Evolutionary conservation across 2,797 vertebrate genomes (phyloP).

Genomic region (Acipenser transmontanus): DNA sequence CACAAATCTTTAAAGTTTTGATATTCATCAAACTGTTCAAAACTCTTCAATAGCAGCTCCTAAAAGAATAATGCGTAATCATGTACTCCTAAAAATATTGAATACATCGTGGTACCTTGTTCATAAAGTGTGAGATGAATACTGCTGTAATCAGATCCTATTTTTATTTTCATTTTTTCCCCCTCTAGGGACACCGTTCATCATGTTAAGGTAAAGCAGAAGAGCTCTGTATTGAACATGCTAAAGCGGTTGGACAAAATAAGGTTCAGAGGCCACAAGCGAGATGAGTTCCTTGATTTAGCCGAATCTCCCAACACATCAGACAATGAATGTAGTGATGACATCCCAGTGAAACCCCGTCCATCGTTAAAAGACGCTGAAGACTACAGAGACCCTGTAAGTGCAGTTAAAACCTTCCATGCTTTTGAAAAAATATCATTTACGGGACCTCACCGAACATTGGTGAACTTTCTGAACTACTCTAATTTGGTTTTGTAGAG

Average conservation of each 20-base stretch:
- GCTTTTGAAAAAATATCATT: background rate
- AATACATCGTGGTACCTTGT: too few relatives aligned
- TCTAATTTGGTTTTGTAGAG: too few relatives aligned
- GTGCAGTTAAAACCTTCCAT: slow-evolving; percentile 38
- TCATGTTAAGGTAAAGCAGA: slow-evolving; percentile 95
- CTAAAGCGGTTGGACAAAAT: slow-evolving; percentile 97
- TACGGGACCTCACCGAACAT: background rate
- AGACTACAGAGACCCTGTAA: slow-evolving; percentile 85
- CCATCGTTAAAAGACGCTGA: slow-evolving; percentile 70
- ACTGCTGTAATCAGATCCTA: background rate
- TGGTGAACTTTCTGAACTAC: too few relatives aligned
- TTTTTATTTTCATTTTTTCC: slow-evolving; percentile 12
- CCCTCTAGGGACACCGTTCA: slow-evolving; percentile 75
- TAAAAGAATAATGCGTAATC: too few relatives aligned
- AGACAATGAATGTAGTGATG: slow-evolving; percentile 88
- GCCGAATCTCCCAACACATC: slow-evolving; percentile 92
- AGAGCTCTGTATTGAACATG: slow-evolving; percentile 91
- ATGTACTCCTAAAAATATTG: too few relatives aligned
- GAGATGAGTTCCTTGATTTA: slow-evolving; percentile 90
- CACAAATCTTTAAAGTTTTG: too few relatives aligned
- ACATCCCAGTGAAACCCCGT: slow-evolving; percentile 73
- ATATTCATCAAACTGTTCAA: too few relatives aligned
- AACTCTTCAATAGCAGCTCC: too few relatives aligned
- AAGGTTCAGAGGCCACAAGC: slow-evolving; percentile 93
- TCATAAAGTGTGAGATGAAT: too few relatives aligned